A percentile compares a stretch with the other conserved stretches of the same genome.
These are phyloP conservation scores for Craterocephalus amniculus DNA, from an alignment of 2,797 vertebrate species.

Conservation along the genomic window DNA sequence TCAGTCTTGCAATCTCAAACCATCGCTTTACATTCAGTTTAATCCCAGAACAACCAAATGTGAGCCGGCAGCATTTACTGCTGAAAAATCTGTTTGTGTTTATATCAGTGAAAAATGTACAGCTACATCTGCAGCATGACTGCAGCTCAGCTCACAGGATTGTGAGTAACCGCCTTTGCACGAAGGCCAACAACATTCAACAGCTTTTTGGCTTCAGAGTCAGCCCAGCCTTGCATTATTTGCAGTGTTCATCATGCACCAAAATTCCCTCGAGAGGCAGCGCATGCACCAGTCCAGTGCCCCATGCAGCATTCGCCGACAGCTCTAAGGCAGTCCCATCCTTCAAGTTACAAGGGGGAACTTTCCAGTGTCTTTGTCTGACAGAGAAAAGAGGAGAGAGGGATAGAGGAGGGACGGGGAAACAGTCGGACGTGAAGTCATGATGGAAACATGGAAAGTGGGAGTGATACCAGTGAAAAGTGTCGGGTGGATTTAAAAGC, in stretches of 20 bases:
- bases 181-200: background rate
- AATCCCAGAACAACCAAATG: background rate
- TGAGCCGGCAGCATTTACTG: background rate
- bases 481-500: slow-evolving; percentile 10
- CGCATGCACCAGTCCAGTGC: slow-evolving; percentile 82
- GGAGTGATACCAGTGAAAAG: slow-evolving; percentile 6
- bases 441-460: slow-evolving; percentile 26
- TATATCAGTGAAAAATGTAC: background rate
- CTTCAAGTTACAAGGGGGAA: slow-evolving; percentile 64
- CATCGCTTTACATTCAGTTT: background rate
- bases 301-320: slow-evolving; percentile 85
- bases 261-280: slow-evolving; percentile 62
- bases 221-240: slow-evolving; percentile 66
- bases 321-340: slow-evolving; percentile 74
- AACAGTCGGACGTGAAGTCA: slow-evolving; percentile 17
- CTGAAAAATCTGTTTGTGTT: background rate
- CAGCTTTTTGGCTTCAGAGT: slow-evolving; percentile 17
- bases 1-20: background rate
- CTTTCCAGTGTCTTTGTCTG: slow-evolving; percentile 74
- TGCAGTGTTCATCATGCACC: slow-evolving; percentile 77
- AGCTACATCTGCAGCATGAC: background rate
- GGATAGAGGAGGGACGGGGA: slow-evolving; percentile 29
- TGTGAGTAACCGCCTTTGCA: background rate
- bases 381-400: slow-evolving; percentile 71
- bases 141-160: background rate